Base-by-base conservation (phyloP, 2,888 invertebrate species). In the Sipha maydis region DNA sequence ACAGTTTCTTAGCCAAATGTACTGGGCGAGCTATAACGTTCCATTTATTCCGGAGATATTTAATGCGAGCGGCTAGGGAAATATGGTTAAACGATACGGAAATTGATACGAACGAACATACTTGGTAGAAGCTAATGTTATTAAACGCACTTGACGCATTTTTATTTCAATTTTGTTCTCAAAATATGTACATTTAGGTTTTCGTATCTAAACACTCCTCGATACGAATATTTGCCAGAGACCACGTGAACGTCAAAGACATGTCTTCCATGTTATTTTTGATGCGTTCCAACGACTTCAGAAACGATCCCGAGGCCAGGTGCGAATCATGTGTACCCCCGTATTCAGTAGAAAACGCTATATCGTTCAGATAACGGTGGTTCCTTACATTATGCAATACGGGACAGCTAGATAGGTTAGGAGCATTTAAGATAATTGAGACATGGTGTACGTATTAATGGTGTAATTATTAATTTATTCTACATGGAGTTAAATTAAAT, bases 271-370 rank as follows among this genome's bases (percentile, higher is more conserved):
- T 95, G 94, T 93, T 93, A 90, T 89, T 82, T n/a, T 90, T 92
- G 90, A 93, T 94, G 93, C 93, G 95, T 80, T 95, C 95, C 93
- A 96, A 95, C 92, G 94, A 96, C 92, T 96, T 92, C 93, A 92
- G 92, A 89, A 92, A 94, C 92, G 96, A 96, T 91, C 95, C 95
- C 14, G 92, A 94, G 89, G 92, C 95, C 56, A 92, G 92, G 90
- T 96, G 96, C 92, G 77, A 69, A 2, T 93, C 93, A 89, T 96
- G 96, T 92, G 91, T 91, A 8, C 96, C 96, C 9, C 95, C 95
- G 0, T 95, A 95, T 93, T 94, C 94, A 91, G 95, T 94, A 25
- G 95, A 95, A 92, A 95, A 95, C 92, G 95, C 95, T 76, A 94
- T 96, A 90, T 93, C 96, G 9, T 94, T 95, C 3, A 86, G 90